phyloP scores from a whole-genome alignment of 2,113 vertebrate species.

The Thamnophis sirtalis region DNA sequence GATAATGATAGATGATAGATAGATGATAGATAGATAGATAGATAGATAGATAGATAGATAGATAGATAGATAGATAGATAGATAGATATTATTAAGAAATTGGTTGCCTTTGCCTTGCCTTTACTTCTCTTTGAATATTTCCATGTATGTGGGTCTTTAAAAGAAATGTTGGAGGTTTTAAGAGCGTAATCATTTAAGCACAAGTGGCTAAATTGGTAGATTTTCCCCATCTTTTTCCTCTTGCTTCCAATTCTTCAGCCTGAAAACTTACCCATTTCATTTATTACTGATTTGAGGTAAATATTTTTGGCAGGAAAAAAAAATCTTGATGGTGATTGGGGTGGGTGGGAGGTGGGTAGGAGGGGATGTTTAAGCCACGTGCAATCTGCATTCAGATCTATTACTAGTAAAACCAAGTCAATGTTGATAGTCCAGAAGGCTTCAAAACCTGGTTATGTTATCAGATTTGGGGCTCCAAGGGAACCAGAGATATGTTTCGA shows the following conservation, averaged over 20 bases:
- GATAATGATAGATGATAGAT: too few species aligned
- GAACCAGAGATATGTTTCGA: too few species aligned
- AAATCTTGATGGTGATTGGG: neutral
- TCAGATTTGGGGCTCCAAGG: too few species aligned
- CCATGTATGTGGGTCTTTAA: neutral
- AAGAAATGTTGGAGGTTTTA: neutral
- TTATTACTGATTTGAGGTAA: neutral
- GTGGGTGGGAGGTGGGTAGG: too few species aligned
- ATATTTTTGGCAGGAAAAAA: neutral
- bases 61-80: too few species aligned
- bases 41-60: too few species aligned
- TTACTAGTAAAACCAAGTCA: neutral
- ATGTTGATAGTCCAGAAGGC: too few species aligned
- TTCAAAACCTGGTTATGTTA: too few species aligned
- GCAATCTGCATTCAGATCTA: neutral
- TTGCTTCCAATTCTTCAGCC: neutral
- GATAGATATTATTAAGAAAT: neutral
- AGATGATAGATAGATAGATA: too few species aligned
- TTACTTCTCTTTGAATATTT: neutral
- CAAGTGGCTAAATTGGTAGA: neutral
- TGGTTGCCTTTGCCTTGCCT: neutral
- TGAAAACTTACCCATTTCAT: neutral
- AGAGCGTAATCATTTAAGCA: neutral
- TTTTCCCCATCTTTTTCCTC: neutral
- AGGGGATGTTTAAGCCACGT: neutral